phyloP scores from a whole-genome alignment of 2,888 invertebrate species.

The Drosophila stalkeri region DNA sequence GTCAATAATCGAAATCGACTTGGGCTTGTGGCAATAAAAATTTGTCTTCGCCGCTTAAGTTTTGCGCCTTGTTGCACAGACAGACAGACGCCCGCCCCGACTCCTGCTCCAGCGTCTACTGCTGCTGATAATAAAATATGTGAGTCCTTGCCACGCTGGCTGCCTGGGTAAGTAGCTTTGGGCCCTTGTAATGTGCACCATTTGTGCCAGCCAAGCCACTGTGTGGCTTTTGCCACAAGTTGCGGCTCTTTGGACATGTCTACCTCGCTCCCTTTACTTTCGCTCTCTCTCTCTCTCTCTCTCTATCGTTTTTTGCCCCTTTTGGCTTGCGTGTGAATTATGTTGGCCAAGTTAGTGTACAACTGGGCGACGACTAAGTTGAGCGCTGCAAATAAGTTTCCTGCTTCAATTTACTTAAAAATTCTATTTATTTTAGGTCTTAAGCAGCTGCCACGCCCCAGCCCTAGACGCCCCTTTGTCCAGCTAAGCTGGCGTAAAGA shows the following conservation, averaged over 20 bases:
- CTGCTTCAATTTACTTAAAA: slow-evolving; percentile 75
- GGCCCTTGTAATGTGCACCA: slow-evolving; percentile 66
- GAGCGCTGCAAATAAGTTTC: slow-evolving; percentile 60
- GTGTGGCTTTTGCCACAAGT: slow-evolving; percentile 53
- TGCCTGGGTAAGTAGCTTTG: slow-evolving; percentile 63
- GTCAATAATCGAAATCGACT: slow-evolving; percentile 75
- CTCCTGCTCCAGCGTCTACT: slow-evolving; percentile 2
- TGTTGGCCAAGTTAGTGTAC: slow-evolving; percentile 71
- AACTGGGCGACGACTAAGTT: slow-evolving; percentile 27
- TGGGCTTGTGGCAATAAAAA: slow-evolving; percentile 73
- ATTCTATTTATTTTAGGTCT: slow-evolving; percentile 75
- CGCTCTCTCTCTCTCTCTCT: not conserved
- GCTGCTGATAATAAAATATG: slow-evolving; percentile 65
- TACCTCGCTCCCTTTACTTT: not conserved
- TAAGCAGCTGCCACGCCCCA: slow-evolving; percentile 41
- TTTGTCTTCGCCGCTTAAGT: slow-evolving; percentile 74
- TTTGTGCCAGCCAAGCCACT: slow-evolving; percentile 66
- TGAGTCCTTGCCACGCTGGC: slow-evolving; percentile 51
- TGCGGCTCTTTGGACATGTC: slow-evolving; percentile 28
- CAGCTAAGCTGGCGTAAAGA: slow-evolving; percentile 13
- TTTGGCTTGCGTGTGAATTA: slow-evolving; percentile 59
- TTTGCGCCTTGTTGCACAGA: slow-evolving; percentile 76
- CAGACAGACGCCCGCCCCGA: slow-evolving; percentile 17
- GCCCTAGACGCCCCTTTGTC: not conserved
- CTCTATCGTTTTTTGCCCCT: not conserved